A percentile compares a stretch with the other conserved stretches of the same genome.
Evolutionary conservation across 2,113 vertebrate genomes (phyloP).

Genomic region (Anser cygnoides): DNA sequence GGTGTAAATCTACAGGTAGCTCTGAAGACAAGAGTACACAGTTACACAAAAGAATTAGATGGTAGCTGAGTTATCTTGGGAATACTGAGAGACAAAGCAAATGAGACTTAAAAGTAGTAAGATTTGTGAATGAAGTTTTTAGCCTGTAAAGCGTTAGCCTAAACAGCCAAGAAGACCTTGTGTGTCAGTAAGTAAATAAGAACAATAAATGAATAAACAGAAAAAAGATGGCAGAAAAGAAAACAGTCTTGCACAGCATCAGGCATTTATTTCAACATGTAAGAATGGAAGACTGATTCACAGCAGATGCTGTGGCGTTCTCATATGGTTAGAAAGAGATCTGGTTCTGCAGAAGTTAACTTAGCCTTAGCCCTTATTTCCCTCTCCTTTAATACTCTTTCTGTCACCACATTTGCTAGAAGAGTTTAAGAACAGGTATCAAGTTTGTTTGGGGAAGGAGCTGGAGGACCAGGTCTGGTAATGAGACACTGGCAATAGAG

Average conservation of each 20-base stretch:
- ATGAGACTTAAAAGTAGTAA: not conserved
- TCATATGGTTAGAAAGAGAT: not conserved
- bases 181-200: not conserved
- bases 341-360: not conserved
- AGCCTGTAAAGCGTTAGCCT: not conserved
- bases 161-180: not conserved
- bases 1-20: not conserved
- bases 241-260: not conserved
- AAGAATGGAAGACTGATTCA: not conserved
- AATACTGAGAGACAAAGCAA: not conserved
- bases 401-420: not conserved
- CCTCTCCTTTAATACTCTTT: not conserved
- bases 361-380: not conserved
- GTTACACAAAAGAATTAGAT: not conserved
- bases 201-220: not conserved
- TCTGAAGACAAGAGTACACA: not conserved
- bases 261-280: not conserved
- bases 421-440: not conserved
- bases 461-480: not conserved
- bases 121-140: not conserved
- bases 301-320: not conserved
- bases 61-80: not conserved
- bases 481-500: not conserved
- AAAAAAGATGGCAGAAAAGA: not conserved
- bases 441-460: not conserved